Evolutionary conservation across 2,888 invertebrate genomes (phyloP), one percentile per base, ranked within the genome.

Genomic region (Trissolcus brochymenae): DNA sequence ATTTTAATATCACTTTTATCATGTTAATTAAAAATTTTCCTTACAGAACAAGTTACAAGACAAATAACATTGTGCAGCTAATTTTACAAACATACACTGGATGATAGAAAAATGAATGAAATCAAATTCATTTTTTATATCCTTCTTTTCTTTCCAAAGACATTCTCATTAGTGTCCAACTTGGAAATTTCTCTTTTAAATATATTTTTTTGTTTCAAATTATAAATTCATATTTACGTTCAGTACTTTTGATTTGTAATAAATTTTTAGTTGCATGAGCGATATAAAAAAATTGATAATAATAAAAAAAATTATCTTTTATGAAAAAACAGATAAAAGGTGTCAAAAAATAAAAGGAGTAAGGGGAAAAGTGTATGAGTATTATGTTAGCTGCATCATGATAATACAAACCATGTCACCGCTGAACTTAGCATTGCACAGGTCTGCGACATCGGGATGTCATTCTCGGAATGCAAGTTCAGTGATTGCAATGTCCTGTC

Each of bases 351-450:
- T 59, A 1, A n/a, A n/a, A 41, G 55, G 14, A 46, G 40, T 50
- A 51, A 60, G 53, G 62, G 60, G 59, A 56, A 53, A 73, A 62
- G 79, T 82, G 81, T 84, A 80, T 82, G 83, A 81, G 81, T 83
- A 68, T 80, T 79, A 81, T 81, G 84, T 83, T 84, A 86, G 86
- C 87, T 86, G 87, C 87, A 84, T 84, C 84, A 82, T 86, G 83
- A 86, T 86, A 87, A 88, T 88, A 88, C 88, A 88, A 88, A 88
- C 88, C 88, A 84, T 84, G 84, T 85, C 81, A 86, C 84, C 82
- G 87, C 82, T 85, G 87, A 87, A 87, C 85, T 84, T 85, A 86
- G 86, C 87, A 87, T 87, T 88, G 84, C 85, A 81, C 83, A 82
- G 81, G 81, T 83, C 82, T 81, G 82, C 82, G 50, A 81, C 80